Evolutionary conservation across 1,140 invertebrate genomes (phyloP).

Genomic region (Aphaenogaster floridana): DNA sequence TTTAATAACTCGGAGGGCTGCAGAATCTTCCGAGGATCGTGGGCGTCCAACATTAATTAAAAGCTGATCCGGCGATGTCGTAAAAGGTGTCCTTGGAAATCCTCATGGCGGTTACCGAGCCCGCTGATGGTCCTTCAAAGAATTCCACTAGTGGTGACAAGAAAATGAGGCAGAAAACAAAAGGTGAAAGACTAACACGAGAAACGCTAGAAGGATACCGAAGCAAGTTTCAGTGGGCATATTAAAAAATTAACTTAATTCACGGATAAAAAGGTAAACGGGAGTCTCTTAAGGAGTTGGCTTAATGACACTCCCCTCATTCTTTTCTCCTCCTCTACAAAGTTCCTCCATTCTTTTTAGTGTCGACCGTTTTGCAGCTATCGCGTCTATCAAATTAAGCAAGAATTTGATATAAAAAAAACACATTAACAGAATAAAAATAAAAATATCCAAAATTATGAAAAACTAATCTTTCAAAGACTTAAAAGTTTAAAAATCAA

Average conservation of each 20-base stretch:
- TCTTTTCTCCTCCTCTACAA: not conserved
- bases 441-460: not conserved
- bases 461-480: not conserved
- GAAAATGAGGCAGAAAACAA: slow-evolving; percentile 45
- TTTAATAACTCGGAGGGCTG: slow-evolving; percentile 49
- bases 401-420: slow-evolving; percentile 19
- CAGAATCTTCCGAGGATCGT: slow-evolving; percentile 40
- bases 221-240: slow-evolving; percentile 61
- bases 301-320: slow-evolving; percentile 53
- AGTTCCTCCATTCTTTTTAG: slow-evolving; percentile 42
- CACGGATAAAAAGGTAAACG: slow-evolving; percentile 63
- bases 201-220: slow-evolving; percentile 41
- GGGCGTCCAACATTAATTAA: slow-evolving; percentile 57
- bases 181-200: slow-evolving; percentile 31
- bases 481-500: not conserved
- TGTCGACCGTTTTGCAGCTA: slow-evolving; percentile 37
- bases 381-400: slow-evolving; percentile 49
- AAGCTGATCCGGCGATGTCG: slow-evolving; percentile 56
- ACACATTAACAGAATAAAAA: slow-evolving; percentile 1
- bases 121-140: slow-evolving; percentile 49
- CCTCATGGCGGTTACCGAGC: slow-evolving; percentile 46
- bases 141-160: slow-evolving; percentile 35
- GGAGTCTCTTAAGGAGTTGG: slow-evolving; percentile 58
- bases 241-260: slow-evolving; percentile 65
- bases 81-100: slow-evolving; percentile 60